Conservation (phyloP, 2,888 invertebrate species). For the Hipparchia semele region DNA sequence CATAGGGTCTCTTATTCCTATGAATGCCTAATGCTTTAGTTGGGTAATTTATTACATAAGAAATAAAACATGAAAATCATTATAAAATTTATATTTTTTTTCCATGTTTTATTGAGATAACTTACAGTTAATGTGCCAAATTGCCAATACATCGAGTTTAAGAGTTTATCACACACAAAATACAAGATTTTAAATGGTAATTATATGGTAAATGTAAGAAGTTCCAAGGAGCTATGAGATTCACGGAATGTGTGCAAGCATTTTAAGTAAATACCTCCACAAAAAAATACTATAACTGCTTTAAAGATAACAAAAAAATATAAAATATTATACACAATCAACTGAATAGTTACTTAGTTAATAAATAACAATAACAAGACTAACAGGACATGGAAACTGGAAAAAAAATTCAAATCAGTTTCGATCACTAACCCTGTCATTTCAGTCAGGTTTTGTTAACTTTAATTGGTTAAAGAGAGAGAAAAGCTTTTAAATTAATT, state of each 20-base stretch:
- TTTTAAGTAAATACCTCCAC: conserved; percentile 1
- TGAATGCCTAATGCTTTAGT: too few species aligned
- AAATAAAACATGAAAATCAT: neutral
- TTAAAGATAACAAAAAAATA: neutral
- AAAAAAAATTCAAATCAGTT: too few species aligned
- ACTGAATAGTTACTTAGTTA: neutral
- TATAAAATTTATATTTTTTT: conserved; percentile 10
- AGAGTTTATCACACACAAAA: conserved; percentile 8
- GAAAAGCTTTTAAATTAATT: too few species aligned
- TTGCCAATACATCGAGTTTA: conserved; percentile 14
- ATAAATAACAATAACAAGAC: conserved; percentile 2
- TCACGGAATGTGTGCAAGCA: conserved; percentile 5
- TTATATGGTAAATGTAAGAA: too few species aligned
- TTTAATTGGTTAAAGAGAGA: too few species aligned
- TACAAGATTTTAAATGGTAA: too few species aligned
- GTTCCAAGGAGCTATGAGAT: neutral
- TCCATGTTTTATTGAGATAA: conserved; percentile 29
- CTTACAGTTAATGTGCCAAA: conserved; percentile 30
- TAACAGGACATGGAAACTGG: neutral
- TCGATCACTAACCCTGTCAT: too few species aligned
- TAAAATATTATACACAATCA: neutral
- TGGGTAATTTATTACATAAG: neutral
- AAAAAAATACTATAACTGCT: neutral
- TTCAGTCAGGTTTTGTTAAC: too few species aligned
- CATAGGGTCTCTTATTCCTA: too few species aligned